Conservation (phyloP, 1,140 invertebrate genomes). For the Formica exsecta region DNA sequence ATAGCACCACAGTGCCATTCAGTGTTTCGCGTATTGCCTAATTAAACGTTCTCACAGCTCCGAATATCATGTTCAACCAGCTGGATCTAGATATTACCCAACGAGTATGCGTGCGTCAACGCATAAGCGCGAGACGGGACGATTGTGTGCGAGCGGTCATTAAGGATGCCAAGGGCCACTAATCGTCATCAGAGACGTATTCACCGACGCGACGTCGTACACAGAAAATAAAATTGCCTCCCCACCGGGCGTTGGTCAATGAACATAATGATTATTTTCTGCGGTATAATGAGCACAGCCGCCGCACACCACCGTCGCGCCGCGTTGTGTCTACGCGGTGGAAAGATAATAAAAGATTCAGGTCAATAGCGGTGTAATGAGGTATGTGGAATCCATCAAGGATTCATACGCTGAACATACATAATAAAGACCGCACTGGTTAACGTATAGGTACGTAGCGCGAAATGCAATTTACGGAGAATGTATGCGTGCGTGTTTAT, state of each 20-base stretch:
- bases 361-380: conserved; percentile 83
- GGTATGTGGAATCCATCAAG: conserved; percentile 77
- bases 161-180: conserved; percentile 81
- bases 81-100: conserved; percentile 71
- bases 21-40: conserved; percentile 65
- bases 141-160: conserved; percentile 74
- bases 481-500: background rate
- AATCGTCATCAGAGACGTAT: conserved; percentile 82
- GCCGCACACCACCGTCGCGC: conserved; percentile 22
- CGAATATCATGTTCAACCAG: conserved; percentile 66
- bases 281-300: conserved; percentile 77
- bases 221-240: conserved; percentile 79
- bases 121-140: conserved; percentile 28
- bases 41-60: conserved; percentile 69
- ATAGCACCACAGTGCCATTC: conserved; percentile 9
- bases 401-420: conserved; percentile 67
- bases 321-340: conserved; percentile 65
- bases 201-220: conserved; percentile 75
- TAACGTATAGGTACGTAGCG: conserved; percentile 57
- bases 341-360: conserved; percentile 82
- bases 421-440: conserved; percentile 60
- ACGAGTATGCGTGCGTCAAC: conserved; percentile 62
- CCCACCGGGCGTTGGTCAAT: conserved; percentile 71
- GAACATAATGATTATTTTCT: conserved; percentile 81
- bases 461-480: conserved; percentile 58